Evolutionary conservation across 2,113 vertebrate genomes (phyloP), one percentile per base, ranked within the genome.

Genomic region (Lepisosteus oculatus): DNA sequence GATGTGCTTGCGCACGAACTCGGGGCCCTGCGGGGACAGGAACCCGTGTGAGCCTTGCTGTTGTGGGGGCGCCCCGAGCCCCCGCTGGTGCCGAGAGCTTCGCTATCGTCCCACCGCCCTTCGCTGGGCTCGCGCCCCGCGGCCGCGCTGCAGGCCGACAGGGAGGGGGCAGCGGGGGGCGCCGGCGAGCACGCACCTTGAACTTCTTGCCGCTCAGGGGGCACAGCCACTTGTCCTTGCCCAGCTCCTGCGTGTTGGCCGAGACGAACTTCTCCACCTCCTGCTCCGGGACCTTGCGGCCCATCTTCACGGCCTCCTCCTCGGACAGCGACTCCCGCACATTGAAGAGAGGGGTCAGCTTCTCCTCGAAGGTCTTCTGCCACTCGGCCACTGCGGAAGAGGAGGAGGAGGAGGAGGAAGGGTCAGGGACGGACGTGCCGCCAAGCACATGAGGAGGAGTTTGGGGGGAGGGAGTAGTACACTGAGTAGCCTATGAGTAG

Each of bases 191-290:
- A 42, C 41, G 54, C 64, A 92, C 95, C 94, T 97, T 97, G 81
- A 97, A 97, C 78, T 97, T 97, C 85, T 97, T 97, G 70, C 95
- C 94, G 69, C 95, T 97, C n/a, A 97, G 91, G 0, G 95, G 95
- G 61, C 95, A 97, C 0, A 96, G 92, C 95, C 95, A 97, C 77
- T 97, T 97, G 87, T 97, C 96, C 83, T 97, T 97, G 77, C 95
- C 94, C 81, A 97, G 88, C 81, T 97, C 96, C 78, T 97, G 96
- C 0, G 95, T 97, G 85, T 97, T 97, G 4, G 94, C 93, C 3
- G 88, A 92, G 55, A 97, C 93, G 85, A 97, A 97, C 80, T 97
- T 97, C 79, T 97, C 95, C 83, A 96, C 92, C 80, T 97, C 96
- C 70, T 96, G 94, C 65, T 94, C 95, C 0, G 93, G 95, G 72